Conservation (phyloP, 2,888 invertebrate genomes). For the Tortrix viridana region DNA sequence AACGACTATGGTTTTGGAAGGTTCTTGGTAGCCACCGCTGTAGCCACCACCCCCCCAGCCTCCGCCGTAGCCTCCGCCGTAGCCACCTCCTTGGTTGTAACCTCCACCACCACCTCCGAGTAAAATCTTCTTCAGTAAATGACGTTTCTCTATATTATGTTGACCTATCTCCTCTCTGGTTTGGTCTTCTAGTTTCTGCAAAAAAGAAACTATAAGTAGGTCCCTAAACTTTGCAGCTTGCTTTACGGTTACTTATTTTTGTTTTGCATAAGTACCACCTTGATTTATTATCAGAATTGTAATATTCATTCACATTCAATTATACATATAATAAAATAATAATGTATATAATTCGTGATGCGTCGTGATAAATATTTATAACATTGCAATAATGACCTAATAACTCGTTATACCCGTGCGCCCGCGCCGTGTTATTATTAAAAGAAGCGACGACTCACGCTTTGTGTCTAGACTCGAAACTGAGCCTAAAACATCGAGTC, state of each 20-base stretch:
- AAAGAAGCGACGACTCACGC: constrained; percentile 16
- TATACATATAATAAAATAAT: too few species aligned
- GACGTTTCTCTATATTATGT: constrained; percentile 65
- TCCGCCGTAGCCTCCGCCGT: constrained; percentile 48
- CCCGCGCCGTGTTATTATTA: constrained; percentile 11
- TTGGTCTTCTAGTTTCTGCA: constrained; percentile 75
- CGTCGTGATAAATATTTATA: not conserved
- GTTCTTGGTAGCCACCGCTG: constrained; percentile 54
- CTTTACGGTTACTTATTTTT: too few species aligned
- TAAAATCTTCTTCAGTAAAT: constrained; percentile 51
- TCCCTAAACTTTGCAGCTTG: not conserved
- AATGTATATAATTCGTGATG: not conserved
- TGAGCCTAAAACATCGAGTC: not conserved
- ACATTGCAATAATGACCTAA: constrained; percentile 1
- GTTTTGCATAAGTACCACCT: too few species aligned
- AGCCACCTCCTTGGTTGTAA: constrained; percentile 40
- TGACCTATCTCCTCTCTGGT: constrained; percentile 43
- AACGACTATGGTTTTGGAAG: constrained; percentile 59
- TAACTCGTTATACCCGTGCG: constrained; percentile 27
- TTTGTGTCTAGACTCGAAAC: constrained; percentile 13
- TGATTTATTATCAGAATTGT: too few species aligned
- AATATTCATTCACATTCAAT: too few species aligned
- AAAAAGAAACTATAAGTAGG: constrained; percentile 1
- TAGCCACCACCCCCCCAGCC: constrained; percentile 43
- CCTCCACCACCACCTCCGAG: constrained; percentile 50